A percentile compares a stretch with the other conserved stretches of the same genome.
These are phyloP conservation scores for Tetranychus urticae DNA, from an alignment of 1,140 invertebrate genomes.

Conservation along the genomic window DNA sequence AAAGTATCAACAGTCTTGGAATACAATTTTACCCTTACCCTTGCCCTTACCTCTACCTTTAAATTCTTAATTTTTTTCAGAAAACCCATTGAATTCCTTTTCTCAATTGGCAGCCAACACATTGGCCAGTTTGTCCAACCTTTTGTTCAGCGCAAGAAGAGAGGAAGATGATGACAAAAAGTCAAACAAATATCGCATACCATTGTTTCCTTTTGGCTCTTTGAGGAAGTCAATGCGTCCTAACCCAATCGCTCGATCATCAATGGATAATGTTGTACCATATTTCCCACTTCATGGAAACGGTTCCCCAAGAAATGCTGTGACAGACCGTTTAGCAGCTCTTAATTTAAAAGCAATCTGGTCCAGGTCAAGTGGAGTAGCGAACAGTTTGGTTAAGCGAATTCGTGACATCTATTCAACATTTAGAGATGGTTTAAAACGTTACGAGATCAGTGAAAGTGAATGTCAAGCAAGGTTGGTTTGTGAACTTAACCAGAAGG, in stretches of 20 bases:
- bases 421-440: neutral
- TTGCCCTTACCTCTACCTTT: neutral
- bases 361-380: no score
- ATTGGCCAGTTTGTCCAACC: neutral
- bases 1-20: no score
- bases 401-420: neutral
- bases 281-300: neutral
- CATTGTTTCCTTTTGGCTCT: neutral
- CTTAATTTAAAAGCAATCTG: no score
- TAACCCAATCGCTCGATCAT: neutral
- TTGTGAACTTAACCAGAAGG: neutral
- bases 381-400: no score
- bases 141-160: neutral
- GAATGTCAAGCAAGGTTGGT: neutral
- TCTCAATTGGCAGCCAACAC: neutral
- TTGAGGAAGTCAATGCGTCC: no score
- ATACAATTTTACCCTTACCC: no score
- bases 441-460: neutral
- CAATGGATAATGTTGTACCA: neutral
- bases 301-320: neutral
- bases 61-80: neutral
- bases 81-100: neutral
- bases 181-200: neutral
- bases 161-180: neutral
- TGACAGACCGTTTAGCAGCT: no score